These are phyloP conservation scores for Zygogramma bicolorata DNA, from an alignment of 2,888 invertebrate genomes.

Conservation along the genomic window DNA sequence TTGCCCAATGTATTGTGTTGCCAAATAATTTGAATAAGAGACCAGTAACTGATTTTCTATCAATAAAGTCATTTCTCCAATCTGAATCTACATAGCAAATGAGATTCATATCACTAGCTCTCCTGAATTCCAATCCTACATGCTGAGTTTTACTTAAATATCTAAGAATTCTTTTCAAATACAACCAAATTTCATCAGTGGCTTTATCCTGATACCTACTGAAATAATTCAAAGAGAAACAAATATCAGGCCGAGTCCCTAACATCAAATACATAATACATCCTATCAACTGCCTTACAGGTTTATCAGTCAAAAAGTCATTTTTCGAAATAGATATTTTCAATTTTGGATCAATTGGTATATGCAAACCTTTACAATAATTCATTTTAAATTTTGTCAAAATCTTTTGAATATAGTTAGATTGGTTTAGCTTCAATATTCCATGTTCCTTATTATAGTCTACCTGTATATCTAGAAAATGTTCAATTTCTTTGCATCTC, in stretches of 20 bases:
- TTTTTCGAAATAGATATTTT: background rate
- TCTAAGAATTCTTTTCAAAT: constrained; percentile 29
- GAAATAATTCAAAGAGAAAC: constrained; percentile 32
- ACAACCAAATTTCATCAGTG: constrained; percentile 14
- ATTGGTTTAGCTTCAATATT: background rate
- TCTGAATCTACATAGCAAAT: background rate
- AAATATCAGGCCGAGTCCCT: constrained; percentile 31
- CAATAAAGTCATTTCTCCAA: constrained; percentile 1
- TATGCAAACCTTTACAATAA: background rate
- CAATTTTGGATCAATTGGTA: constrained; percentile 12
- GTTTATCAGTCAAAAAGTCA: constrained; percentile 13
- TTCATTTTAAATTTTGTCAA: background rate
- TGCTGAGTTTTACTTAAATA: constrained; percentile 25
- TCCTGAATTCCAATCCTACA: background rate
- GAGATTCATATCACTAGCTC: background rate
- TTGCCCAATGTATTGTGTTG: constrained; percentile 46
- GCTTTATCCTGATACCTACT: constrained; percentile 31
- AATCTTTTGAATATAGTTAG: constrained; percentile 1
- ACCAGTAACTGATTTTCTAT: constrained; percentile 18
- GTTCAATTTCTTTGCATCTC: background rate
- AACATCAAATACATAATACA: constrained; percentile 40
- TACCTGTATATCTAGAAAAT: constrained; percentile 40
- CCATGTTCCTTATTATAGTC: constrained; percentile 28
- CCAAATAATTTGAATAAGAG: background rate
- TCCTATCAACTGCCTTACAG: constrained; percentile 26